Base-by-base conservation (phyloP, 2,797 vertebrate genomes). In the Acanthiza pusilla region DNA sequence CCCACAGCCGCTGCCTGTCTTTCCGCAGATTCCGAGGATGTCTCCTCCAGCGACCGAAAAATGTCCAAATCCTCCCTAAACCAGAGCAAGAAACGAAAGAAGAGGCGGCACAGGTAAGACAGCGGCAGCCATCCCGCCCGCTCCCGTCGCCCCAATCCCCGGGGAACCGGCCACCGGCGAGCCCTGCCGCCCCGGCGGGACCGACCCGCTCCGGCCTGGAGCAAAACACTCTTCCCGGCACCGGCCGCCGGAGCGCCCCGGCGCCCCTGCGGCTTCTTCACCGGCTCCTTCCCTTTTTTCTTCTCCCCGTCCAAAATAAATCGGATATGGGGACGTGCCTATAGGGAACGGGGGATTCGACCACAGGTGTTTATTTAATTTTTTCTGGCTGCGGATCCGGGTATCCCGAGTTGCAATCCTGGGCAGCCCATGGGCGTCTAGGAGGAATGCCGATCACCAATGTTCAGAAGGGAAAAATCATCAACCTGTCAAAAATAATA, bases 1-100 rank as follows among this genome's bases (percentile, higher is more conserved):
- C 83, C 91, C 72, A 92, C 81, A 84, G 88, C 70, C 60, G 54
- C 93, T 80, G 67, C 96, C 72, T 91, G 83, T 96, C 60, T 96
- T 61, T 95, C 82, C 70, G 54, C 98, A 99, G 99, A 99, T 97
- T 99, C 99, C 19, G 99, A 99, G 45, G 99, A 99, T 97, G 98
- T 99, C 71, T 99, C 99, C 72, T 99, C 99, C 89, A 99, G 98
- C 96, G 99, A 99, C 97, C 97, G 99, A 70, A 99, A 99, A 98
- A 97, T 99, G 93, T 98, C 98, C 67, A 99, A 99, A 96, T 99
- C 99, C 27, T 98, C 99, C 87, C 93, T 99, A 97, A 98, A 96
- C 95, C 99, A 99, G 97, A 99, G 98, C 98, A 99, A 99, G 98
- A 99, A 99, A 97, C 98, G 99, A 85, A 99, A 99, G 98, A 99